Percentiles rank a stretch among this genome's conserved stretches.
These are phyloP conservation scores for Echeneis naucrates DNA, from an alignment of 2,797 vertebrate species.

Conservation along the genomic window DNA sequence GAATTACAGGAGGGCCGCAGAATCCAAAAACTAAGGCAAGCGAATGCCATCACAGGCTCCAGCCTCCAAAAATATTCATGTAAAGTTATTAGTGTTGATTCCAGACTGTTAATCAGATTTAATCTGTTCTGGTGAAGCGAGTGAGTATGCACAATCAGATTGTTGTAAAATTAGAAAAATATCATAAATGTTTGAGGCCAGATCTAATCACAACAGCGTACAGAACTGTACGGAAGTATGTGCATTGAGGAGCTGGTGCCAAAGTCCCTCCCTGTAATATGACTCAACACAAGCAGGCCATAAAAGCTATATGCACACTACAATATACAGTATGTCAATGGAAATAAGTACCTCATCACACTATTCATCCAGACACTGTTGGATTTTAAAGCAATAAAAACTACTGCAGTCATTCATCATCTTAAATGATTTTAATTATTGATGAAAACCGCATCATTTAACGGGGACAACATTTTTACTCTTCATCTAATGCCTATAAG, in stretches of 20 bases:
- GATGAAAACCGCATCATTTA: background rate
- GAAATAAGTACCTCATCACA: background rate
- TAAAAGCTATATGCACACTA: rapidly evolving
- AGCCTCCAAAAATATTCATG: conserved; percentile 37
- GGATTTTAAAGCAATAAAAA: conserved; percentile 14
- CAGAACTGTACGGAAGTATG: conserved; percentile 24
- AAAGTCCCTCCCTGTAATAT: conserved; percentile 43
- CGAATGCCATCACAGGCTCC: conserved; percentile 38
- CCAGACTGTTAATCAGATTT: conserved; percentile 9
- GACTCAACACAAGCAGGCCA: conserved; percentile 67
- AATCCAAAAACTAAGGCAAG: conserved; percentile 32
- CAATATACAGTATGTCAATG: background rate
- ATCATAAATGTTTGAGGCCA: conserved; percentile 6
- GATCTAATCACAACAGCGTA: conserved; percentile 14
- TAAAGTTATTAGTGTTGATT: conserved; percentile 29
- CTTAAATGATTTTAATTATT: conserved; percentile 33
- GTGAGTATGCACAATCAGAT: background rate
- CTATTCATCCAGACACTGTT: background rate
- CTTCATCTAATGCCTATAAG: background rate
- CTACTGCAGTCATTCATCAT: background rate
- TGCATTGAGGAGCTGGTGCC: conserved; percentile 40
- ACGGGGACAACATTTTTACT: background rate
- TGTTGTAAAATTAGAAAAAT: background rate
- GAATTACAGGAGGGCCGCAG: conserved; percentile 31
- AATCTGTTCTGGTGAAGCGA: background rate